Base-by-base conservation (phyloP, 2,113 vertebrate genomes). In the Atractosteus spatula region DNA sequence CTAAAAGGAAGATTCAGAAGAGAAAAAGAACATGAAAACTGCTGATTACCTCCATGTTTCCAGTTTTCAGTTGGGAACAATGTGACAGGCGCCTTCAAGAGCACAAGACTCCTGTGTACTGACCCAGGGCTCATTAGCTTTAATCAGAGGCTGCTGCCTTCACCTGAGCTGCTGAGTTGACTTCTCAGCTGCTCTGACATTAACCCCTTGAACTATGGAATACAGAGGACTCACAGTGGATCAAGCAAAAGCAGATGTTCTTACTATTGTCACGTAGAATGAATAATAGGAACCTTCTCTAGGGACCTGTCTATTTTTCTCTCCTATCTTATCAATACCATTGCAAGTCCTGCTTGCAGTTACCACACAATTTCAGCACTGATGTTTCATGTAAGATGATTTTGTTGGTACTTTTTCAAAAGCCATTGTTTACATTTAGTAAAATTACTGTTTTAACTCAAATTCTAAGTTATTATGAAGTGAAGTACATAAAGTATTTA, bases 71-170 rank as follows among this genome's bases (percentile, higher is more conserved):
- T 57, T 5, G 76, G 79, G 77, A 77, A 73, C 62, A 63, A 61
- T 64, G 47, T 71, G 71, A 74, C 63, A 42, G 51, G 2, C 62
- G 2, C 10, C 16, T 73, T 54, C 55, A 70, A 61, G 7, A 43
- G 69, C 4, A 70, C 13, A 42, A 42, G 62, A 75, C 82, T 81
- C 80, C 72, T 2, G 69, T 71, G 77, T 62, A 76, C 75, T 82
- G 85, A 85, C 80, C 82, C 78, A 8, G 59, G 76, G 83, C 75
- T 74, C 69, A 74, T 87, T 85, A 79, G 69, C 79, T 79, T 86
- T 88, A 86, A 90, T 88, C 84, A 80, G 77, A 83, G 82, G 73
- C 77, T 74, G 74, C 76, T 17, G 70, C 75, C 81, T 77, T 83
- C 80, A 81, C 78, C 85, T 84, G 83, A 76, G 74, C 78, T 69